Evolutionary conservation across 2,888 invertebrate species (phyloP).

Genomic region (Aradus depressus): DNA sequence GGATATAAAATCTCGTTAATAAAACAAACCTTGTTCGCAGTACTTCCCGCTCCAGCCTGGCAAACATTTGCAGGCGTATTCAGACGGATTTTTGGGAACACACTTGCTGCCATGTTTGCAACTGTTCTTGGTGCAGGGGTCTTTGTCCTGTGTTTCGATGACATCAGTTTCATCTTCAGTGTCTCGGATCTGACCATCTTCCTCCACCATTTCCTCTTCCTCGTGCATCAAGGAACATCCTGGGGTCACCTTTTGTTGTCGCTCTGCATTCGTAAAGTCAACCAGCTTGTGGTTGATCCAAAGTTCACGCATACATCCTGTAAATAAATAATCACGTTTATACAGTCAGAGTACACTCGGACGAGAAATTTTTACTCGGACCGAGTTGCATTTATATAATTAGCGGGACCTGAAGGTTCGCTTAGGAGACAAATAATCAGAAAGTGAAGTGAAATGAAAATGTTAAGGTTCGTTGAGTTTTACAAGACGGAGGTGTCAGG

Average conservation of each 20-base stretch:
- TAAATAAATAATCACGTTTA: constrained; percentile 25
- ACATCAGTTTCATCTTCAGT: constrained; percentile 38
- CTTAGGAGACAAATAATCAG: too few species aligned
- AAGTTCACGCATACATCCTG: constrained; percentile 88
- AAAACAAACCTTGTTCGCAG: constrained; percentile 59
- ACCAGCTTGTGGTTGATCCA: constrained; percentile 91
- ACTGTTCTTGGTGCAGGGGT: constrained; percentile 70
- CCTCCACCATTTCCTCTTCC: constrained; percentile 40
- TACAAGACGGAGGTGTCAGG: too few species aligned
- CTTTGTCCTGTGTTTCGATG: constrained; percentile 42
- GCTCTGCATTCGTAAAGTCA: constrained; percentile 82
- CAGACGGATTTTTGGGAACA: constrained; percentile 54
- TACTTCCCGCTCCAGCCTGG: constrained; percentile 81
- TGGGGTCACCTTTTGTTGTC: constrained; percentile 75
- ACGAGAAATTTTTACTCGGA: too few species aligned
- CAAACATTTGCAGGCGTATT: constrained; percentile 80
- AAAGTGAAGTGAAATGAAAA: too few species aligned
- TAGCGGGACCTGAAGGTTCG: too few species aligned
- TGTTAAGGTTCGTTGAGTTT: too few species aligned
- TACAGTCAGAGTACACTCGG: too few species aligned
- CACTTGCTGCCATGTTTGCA: constrained; percentile 79
- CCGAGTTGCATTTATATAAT: too few species aligned
- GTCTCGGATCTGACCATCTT: constrained; percentile 38
- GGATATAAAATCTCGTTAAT: neutral
- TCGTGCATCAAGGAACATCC: constrained; percentile 63